Conservation (phyloP, 1,140 invertebrate species). For the Rhopalosiphum maidis region DNA sequence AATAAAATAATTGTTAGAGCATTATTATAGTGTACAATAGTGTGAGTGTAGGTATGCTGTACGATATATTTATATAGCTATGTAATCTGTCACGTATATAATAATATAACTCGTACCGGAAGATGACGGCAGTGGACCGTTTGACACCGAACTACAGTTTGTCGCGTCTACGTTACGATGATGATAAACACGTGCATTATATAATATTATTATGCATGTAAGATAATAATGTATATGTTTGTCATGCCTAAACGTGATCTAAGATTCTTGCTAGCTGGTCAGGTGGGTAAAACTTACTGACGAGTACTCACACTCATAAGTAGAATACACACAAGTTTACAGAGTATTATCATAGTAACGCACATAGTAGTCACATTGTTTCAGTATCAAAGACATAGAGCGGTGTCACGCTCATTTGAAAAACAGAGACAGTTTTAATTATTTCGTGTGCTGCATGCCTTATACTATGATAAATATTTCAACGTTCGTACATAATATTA, state of each 20-base stretch:
- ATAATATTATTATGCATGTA: not conserved
- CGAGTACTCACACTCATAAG: not conserved
- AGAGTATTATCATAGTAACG: not conserved
- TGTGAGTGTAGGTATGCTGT: not conserved
- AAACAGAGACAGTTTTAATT: not conserved
- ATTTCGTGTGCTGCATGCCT: not conserved
- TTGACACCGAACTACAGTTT: not conserved
- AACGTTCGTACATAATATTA: no score
- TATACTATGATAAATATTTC: not conserved
- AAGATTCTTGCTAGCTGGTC: not conserved
- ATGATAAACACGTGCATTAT: not conserved
- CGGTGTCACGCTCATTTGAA: not conserved
- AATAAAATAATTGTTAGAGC: conserved; percentile 42
- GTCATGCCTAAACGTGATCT: not conserved
- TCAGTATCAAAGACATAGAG: not conserved
- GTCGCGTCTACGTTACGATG: not conserved
- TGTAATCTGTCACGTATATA: conserved; percentile 4
- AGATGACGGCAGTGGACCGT: not conserved
- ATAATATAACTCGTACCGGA: not conserved
- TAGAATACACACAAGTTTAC: not conserved
- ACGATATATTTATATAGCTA: not conserved
- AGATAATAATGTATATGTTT: not conserved
- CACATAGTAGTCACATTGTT: not conserved
- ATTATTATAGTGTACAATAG: not conserved
- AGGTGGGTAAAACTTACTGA: not conserved